phyloP scores from a whole-genome alignment of 1,140 invertebrate species.

The Bombus consobrinus region DNA sequence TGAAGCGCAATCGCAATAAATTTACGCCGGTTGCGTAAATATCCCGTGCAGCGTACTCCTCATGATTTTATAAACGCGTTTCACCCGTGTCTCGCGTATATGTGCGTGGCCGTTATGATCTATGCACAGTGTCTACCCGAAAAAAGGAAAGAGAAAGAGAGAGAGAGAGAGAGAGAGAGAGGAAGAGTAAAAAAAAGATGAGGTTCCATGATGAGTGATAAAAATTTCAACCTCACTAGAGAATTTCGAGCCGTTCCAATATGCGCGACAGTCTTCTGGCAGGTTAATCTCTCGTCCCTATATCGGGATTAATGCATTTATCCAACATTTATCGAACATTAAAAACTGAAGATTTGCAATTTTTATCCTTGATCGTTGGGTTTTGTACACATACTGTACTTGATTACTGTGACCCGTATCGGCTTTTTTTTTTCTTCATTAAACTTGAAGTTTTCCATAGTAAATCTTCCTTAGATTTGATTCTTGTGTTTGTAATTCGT shows the following conservation, averaged over 20 bases:
- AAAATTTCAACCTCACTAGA: constrained; percentile 7
- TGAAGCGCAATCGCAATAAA: constrained; percentile 70
- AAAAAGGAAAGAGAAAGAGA: background rate
- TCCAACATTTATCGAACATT: background rate
- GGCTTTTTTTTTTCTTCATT: no score
- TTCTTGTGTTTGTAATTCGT: no score
- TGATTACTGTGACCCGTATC: no score
- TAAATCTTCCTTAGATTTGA: no score
- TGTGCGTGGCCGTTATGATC: constrained; percentile 24
- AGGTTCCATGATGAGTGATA: background rate
- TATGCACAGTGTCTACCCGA: background rate
- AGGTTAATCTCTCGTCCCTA: background rate
- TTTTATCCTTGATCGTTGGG: no score
- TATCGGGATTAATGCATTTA: no score
- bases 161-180: no score
- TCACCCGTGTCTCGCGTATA: constrained; percentile 7
- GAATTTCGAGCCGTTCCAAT: background rate
- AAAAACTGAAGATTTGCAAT: background rate
- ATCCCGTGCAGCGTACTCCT: constrained; percentile 56
- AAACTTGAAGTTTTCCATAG: no score
- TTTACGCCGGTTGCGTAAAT: constrained; percentile 64
- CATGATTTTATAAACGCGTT: constrained; percentile 68
- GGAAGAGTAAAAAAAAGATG: background rate
- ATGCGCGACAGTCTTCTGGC: background rate
- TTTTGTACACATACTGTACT: no score